These are phyloP conservation scores for Drosophila jambulina DNA, from an alignment of 1,140 invertebrate genomes.

Conservation along the genomic window DNA sequence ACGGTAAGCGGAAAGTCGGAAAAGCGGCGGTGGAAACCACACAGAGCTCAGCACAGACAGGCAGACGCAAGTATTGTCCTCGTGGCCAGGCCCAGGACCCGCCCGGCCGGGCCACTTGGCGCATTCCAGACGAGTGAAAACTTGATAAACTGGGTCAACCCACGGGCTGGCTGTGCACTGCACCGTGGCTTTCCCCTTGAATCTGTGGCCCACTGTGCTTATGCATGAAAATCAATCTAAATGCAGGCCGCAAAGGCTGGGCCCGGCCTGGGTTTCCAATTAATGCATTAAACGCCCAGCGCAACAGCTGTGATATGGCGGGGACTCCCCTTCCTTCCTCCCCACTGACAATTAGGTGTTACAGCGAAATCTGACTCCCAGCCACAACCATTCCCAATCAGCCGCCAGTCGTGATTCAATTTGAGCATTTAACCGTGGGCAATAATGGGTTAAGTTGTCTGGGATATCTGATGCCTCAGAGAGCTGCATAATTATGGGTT, in stretches of 20 bases:
- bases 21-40: constrained; percentile 9
- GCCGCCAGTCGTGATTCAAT: constrained; percentile 9
- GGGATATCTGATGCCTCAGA: neutral
- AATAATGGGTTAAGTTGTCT: constrained; percentile 14
- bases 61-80: constrained; percentile 43
- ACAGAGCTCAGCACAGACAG: constrained; percentile 28
- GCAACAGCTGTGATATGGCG: neutral
- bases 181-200: neutral
- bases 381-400: neutral
- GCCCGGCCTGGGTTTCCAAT: constrained; percentile 40
- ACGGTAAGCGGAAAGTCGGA: constrained; percentile 9
- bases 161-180: neutral
- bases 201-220: constrained; percentile 25
- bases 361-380: constrained; percentile 1
- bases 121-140: constrained; percentile 60
- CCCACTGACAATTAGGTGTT: constrained; percentile 16
- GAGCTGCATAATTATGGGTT: neutral
- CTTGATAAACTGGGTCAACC: constrained; percentile 64
- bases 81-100: constrained; percentile 20
- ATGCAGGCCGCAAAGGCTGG: constrained; percentile 42
- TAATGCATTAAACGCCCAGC: constrained; percentile 50
- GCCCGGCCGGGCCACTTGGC: constrained; percentile 25
- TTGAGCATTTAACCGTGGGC: constrained; percentile 1
- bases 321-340: neutral
- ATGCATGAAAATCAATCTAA: constrained; percentile 62